Percentiles rank a stretch among this genome's conserved stretches.
Conservation (phyloP, 2,113 vertebrate genomes). For the Eurypyga helias region DNA sequence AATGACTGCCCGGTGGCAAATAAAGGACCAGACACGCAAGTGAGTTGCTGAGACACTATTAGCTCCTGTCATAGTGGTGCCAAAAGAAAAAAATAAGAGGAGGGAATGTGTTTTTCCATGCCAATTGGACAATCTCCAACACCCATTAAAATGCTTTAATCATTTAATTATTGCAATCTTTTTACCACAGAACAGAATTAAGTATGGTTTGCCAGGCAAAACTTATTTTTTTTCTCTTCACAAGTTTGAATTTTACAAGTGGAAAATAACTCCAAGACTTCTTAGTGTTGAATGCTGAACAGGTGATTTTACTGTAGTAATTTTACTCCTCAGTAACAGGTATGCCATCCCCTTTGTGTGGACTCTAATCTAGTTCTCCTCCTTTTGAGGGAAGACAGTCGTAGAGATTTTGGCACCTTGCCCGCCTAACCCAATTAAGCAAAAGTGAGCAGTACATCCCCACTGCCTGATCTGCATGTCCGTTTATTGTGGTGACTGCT, state of each 20-base stretch:
- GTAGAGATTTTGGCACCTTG: not conserved
- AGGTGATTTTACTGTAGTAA: not conserved
- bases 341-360: not conserved
- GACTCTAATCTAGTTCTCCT: not conserved
- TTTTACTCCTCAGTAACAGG: not conserved
- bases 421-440: not conserved
- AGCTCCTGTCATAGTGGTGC: not conserved
- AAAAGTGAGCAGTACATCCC: not conserved
- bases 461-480: not conserved
- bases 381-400: not conserved
- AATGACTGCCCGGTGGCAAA: not conserved
- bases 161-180: not conserved
- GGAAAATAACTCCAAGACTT: not conserved
- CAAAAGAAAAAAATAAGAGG: not conserved
- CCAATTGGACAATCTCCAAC: not conserved
- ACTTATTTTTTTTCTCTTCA: not conserved
- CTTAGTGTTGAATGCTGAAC: not conserved
- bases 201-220: not conserved
- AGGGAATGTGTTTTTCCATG: not conserved
- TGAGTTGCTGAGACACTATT: not conserved
- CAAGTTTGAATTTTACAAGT: not conserved
- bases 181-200: not conserved
- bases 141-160: conserved; percentile 21
- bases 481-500: not conserved
- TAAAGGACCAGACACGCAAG: not conserved